Conservation (phyloP, 2,888 invertebrate species). For the Dicyrtoma fusca region DNA sequence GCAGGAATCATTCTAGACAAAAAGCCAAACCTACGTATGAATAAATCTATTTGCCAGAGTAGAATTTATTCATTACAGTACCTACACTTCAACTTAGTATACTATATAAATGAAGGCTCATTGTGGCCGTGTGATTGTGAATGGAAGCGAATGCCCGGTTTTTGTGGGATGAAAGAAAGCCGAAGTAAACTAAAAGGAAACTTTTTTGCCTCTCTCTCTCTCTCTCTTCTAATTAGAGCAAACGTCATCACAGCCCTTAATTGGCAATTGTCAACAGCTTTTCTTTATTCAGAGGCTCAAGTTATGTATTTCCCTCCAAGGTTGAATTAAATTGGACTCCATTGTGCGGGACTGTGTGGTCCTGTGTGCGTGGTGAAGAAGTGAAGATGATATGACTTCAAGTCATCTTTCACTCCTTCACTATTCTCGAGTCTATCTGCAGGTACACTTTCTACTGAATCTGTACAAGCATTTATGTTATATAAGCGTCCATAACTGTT, state of each 20-base stretch:
- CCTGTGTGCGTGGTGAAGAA: too few species aligned
- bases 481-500: too few species aligned
- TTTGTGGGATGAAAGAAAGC: conserved; percentile 20
- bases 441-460: not conserved
- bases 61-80: too few species aligned
- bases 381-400: not conserved
- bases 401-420: not conserved
- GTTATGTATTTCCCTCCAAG: conserved; percentile 38
- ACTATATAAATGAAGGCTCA: too few species aligned
- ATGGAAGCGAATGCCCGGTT: conserved; percentile 3
- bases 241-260: conserved; percentile 43
- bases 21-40: too few species aligned
- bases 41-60: too few species aligned
- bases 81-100: too few species aligned
- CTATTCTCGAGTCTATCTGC: not conserved
- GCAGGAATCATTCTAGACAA: too few species aligned
- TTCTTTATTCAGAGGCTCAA: conserved; percentile 32
- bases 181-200: not conserved
- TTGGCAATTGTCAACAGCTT: conserved; percentile 50
- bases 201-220: not conserved
- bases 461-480: too few species aligned
- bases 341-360: conserved; percentile 1
- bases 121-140: too few species aligned
- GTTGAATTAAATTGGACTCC: conserved; percentile 39
- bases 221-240: conserved; percentile 38